Conservation (phyloP, 2,797 vertebrate genomes). For the Tragopan temminckii region DNA sequence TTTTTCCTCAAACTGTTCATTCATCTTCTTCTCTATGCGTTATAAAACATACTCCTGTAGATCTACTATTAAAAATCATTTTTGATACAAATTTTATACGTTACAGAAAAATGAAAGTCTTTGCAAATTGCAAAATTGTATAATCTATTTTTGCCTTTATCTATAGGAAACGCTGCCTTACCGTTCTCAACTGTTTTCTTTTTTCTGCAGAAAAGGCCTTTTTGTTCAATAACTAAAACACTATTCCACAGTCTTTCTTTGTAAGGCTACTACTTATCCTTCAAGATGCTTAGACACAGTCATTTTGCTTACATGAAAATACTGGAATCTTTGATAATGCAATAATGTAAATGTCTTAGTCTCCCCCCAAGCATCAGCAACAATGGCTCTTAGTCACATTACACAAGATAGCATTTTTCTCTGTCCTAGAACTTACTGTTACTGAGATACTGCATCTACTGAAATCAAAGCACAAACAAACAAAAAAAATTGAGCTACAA, state of each 20-base stretch:
- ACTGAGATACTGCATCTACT: not conserved
- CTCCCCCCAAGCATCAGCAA: not conserved
- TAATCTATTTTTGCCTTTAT: not conserved
- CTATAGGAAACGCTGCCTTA: not conserved
- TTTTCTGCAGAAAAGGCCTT: constrained; percentile 12
- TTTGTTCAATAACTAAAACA: constrained; percentile 10
- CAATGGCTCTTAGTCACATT: constrained; percentile 16
- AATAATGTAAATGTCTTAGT: not conserved
- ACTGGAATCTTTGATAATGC: constrained; percentile 40
- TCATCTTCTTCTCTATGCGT: too few species aligned
- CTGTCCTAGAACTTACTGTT: not conserved
- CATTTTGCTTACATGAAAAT: constrained; percentile 31
- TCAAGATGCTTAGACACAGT: constrained; percentile 7
- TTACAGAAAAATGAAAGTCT: not conserved
- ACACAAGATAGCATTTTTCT: not conserved
- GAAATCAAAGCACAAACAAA: not conserved
- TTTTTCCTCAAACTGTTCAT: too few species aligned
- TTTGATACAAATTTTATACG: not conserved
- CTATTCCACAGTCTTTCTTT: not conserved
- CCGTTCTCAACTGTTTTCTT: not conserved
- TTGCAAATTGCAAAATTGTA: not conserved
- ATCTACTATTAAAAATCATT: not conserved
- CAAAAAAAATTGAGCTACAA: not conserved
- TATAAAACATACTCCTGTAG: not conserved
- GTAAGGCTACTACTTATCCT: constrained; percentile 2